Percentiles rank a stretch among this genome's conserved stretches.
phyloP scores from a whole-genome alignment of 1,140 invertebrate species.

The Chionoecetes opilio region DNA sequence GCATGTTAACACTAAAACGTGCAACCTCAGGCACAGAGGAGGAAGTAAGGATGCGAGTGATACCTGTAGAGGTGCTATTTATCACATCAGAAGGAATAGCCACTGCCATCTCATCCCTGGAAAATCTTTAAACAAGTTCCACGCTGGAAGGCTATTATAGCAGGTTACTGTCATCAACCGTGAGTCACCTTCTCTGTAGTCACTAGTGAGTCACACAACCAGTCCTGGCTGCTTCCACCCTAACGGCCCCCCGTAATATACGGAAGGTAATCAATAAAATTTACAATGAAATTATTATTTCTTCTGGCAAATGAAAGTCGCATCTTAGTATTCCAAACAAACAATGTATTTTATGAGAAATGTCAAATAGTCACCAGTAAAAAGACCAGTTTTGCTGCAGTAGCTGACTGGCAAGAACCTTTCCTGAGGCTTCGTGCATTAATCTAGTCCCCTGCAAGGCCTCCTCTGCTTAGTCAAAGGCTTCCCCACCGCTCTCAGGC shows the following conservation, averaged over 20 bases:
- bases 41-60: constrained; percentile 70
- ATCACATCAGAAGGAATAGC: constrained; percentile 78
- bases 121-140: constrained; percentile 67
- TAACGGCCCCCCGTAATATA: constrained; percentile 51
- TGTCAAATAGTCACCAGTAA: constrained; percentile 23
- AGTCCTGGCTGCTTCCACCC: background rate
- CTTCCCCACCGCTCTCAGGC: background rate
- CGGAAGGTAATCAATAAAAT: constrained; percentile 40
- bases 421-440: constrained; percentile 71
- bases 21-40: constrained; percentile 77
- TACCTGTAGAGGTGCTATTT: constrained; percentile 74
- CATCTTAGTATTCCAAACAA: constrained; percentile 39
- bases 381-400: constrained; percentile 27
- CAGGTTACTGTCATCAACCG: constrained; percentile 57
- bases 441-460: constrained; percentile 62
- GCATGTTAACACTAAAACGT: constrained; percentile 80
- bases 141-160: constrained; percentile 59
- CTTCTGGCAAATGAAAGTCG: constrained; percentile 28
- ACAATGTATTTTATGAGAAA: constrained; percentile 52
- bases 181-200: constrained; percentile 9
- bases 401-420: constrained; percentile 23
- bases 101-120: constrained; percentile 71
- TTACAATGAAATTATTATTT: constrained; percentile 13
- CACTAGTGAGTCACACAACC: constrained; percentile 17
- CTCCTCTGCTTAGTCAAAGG: constrained; percentile 51